Conservation (phyloP, 2,113 vertebrate species). For the Scytalopus superciliaris region DNA sequence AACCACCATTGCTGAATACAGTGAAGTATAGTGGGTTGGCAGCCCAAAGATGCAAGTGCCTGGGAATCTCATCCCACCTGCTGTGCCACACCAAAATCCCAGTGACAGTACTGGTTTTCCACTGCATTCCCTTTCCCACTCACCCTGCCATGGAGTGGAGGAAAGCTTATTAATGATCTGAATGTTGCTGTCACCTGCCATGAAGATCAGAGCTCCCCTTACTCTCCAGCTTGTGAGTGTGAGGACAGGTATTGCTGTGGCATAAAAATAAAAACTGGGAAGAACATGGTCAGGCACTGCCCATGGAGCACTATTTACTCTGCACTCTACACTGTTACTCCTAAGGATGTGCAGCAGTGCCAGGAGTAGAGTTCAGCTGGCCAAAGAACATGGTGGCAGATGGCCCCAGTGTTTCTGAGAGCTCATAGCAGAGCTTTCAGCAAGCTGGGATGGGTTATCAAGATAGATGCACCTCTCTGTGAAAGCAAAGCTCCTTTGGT, state of each 20-base stretch:
- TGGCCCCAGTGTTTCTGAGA: not conserved
- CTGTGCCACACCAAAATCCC: not conserved
- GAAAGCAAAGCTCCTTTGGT: not conserved
- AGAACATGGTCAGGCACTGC: not conserved
- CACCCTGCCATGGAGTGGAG: not conserved
- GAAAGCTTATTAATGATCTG: not conserved
- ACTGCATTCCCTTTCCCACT: not conserved
- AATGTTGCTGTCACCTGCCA: not conserved
- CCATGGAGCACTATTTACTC: not conserved
- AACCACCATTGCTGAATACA: not conserved
- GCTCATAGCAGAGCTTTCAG: not conserved
- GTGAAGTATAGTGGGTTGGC: not conserved
- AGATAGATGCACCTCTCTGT: not conserved
- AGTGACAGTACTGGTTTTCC: not conserved
- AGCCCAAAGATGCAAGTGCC: not conserved
- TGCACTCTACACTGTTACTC: not conserved
- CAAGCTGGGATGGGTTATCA: not conserved
- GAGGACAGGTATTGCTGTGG: not conserved
- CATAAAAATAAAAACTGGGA: not conserved
- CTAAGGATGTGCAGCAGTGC: not conserved
- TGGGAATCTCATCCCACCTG: not conserved
- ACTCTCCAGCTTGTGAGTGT: not conserved
- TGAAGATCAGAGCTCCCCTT: not conserved
- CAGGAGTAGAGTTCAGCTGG: not conserved
- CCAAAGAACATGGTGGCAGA: not conserved